These are phyloP conservation scores for Turritopsis rubra DNA, from an alignment of 30 jellyfish, hydroid and myxozoan species.

Conservation along the genomic window DNA sequence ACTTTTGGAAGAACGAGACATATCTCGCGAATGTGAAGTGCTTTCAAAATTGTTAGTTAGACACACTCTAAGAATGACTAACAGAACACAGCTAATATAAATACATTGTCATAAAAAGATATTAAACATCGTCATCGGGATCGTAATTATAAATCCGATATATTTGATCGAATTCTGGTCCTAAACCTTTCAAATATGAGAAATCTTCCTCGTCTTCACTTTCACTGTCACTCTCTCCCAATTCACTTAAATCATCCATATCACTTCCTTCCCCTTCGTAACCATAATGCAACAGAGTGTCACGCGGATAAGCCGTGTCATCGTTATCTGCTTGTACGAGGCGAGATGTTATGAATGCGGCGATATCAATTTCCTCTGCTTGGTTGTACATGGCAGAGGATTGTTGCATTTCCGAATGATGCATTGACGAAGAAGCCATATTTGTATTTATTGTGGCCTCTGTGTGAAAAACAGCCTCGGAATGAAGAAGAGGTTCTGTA, in stretches of 20 bases:
- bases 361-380: slow-evolving; percentile 78
- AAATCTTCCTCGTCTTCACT: slow-evolving; percentile 96
- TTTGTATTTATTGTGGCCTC: slow-evolving; percentile 14
- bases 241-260: slow-evolving; percentile 93
- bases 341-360: slow-evolving; percentile 67
- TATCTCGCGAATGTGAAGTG: no score
- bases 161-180: slow-evolving; percentile 78
- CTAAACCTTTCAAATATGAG: slow-evolving; percentile 79
- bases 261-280: slow-evolving; percentile 99
- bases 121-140: slow-evolving; percentile 79
- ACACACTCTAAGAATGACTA: no score
- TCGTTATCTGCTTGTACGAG: slow-evolving; percentile 82
- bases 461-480: slow-evolving; percentile 16
- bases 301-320: slow-evolving; percentile 94
- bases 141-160: slow-evolving; percentile 78
- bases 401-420: not conserved
- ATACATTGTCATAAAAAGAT: not conserved
- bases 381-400: not conserved
- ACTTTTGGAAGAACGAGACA: no score
- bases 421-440: not conserved
- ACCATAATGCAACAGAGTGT: slow-evolving; percentile 96
- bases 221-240: slow-evolving; percentile 95
- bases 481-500: slow-evolving; percentile 26
- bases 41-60: no score
- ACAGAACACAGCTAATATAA: not conserved